Evolutionary conservation across 2,113 vertebrate species (phyloP), one percentile per base, ranked within the genome.

Genomic region (Pseudopodoces humilis): DNA sequence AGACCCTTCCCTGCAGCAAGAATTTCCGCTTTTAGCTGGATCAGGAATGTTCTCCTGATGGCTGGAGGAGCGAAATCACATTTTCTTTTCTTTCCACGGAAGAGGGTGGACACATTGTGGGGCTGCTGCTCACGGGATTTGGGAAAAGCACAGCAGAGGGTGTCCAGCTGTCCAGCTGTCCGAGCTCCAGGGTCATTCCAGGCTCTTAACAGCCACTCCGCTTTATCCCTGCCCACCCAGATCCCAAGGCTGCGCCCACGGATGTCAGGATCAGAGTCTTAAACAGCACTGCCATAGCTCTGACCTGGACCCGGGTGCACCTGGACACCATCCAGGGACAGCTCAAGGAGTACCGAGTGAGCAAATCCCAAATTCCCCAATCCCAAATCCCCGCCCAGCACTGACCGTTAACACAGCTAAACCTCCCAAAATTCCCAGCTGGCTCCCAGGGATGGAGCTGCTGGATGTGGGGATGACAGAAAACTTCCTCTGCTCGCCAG

Each of bases 341-440:
- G 90, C 99, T 99, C 95, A 99, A 98, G 95, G 99, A 99, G 96
- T 99, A 99, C 97, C 98, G 98, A 98, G 99, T 99, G 97, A 99
- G 98, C 89, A 90, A 55, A 77, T 31, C 71, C 83, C 71, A 1
- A 58, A 67, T 6, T 35, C 71, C 65, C 24, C 5, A 0, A 1
- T 16, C 24, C 86, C 78, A 49, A 47, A 22, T 9, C 37, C 46
- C 70, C 3, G 0, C 52, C 71, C 14, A 0, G 24, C 43, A 15
- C 31, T 82, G 7, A 55, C 88, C 77, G 44, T 78, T 97, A 93
- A 86, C 75, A 62, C 69, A 3, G 56, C 96, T 96, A 89, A 76
- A 71, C 91, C 60, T 39, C 62, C 78, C 70, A 12, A 10, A 55
- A 2, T 50, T 68, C 71, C 22, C 2, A 4, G 55, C 92, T 11